These are phyloP conservation scores for Campylomormyrus tamandua DNA, from an alignment of 2,113 vertebrate genomes.

Conservation along the genomic window DNA sequence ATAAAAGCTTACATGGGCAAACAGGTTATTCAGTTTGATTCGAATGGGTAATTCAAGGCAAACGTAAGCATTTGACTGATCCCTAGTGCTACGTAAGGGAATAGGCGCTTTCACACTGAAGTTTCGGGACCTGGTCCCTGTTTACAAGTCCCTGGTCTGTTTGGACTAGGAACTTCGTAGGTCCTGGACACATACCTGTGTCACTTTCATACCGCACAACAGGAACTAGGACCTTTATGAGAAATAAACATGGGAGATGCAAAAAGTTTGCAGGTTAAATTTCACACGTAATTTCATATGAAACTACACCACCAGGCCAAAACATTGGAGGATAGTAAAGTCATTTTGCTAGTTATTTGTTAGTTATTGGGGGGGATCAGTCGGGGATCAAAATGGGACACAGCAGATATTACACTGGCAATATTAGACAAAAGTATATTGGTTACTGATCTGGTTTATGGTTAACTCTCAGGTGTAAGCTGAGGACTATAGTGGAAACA, in stretches of 20 bases:
- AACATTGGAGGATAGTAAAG: background rate
- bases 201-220: background rate
- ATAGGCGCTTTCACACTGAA: background rate
- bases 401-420: background rate
- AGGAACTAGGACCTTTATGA: background rate
- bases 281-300: background rate
- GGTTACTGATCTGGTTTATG: background rate
- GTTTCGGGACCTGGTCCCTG: background rate
- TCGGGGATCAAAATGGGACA: background rate
- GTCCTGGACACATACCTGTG: background rate
- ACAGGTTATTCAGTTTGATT: background rate
- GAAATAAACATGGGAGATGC: background rate
- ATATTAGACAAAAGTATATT: no score
- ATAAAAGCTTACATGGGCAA: background rate
- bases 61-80: background rate
- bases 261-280: background rate
- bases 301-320: background rate
- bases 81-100: background rate
- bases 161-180: background rate
- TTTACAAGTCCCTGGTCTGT: background rate
- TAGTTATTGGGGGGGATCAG: background rate
- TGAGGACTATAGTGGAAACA: background rate
- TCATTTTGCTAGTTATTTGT: background rate
- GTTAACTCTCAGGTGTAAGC: background rate
- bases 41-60: background rate